Conservation (phyloP, 2,797 vertebrate species). For the Thaleichthys pacificus region DNA sequence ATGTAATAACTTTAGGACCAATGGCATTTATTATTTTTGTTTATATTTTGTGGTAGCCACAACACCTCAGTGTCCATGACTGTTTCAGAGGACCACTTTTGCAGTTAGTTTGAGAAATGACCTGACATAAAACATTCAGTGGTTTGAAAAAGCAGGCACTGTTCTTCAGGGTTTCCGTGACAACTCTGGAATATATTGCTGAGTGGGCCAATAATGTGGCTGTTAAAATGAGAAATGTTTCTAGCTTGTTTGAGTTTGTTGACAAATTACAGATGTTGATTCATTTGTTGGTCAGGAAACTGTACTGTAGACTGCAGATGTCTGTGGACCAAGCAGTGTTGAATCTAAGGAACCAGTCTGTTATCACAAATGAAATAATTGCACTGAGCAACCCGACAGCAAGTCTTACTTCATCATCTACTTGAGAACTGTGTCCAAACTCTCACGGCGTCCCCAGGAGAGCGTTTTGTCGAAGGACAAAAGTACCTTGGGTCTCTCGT, state of each 20-base stretch:
- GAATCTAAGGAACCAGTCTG: not conserved
- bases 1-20: no score
- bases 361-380: not conserved
- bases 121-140: not conserved
- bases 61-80: conserved; percentile 11
- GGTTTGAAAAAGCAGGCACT: not conserved
- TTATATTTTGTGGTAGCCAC: conserved; percentile 2
- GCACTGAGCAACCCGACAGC: not conserved
- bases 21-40: no score
- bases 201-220: not conserved
- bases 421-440: not conserved
- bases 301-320: not conserved
- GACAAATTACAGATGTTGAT: conserved; percentile 4
- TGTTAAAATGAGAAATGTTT: not conserved
- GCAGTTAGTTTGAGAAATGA: not conserved
- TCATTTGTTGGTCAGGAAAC: not conserved
- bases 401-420: not conserved
- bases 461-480: not conserved
- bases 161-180: not conserved
- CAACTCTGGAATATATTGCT: not conserved
- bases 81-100: not conserved
- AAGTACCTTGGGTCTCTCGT: not conserved
- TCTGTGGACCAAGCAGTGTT: not conserved
- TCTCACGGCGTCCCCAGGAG: not conserved
- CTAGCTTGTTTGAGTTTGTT: conserved; percentile 6